Evolutionary conservation across 2,113 vertebrate species (phyloP), one percentile per base, ranked within the genome.

Genomic region (western clawed frog (Xenopus tropicalis)): DNA sequence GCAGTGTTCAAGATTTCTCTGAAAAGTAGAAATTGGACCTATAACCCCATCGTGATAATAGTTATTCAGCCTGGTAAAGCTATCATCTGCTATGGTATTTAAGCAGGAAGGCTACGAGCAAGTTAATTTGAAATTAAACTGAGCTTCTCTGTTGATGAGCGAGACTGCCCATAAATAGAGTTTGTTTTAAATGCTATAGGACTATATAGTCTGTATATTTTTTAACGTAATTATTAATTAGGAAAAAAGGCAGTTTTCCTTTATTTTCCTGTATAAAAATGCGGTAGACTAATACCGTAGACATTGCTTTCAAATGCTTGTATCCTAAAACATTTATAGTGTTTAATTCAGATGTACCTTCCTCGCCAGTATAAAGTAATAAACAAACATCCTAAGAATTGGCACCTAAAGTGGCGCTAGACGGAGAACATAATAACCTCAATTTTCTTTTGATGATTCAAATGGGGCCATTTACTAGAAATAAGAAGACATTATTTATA

Each of bases 401-500:
- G 72, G 72, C 66, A 75, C 67, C 72, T 61, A 75, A 69, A 75
- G 72, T 75, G 72, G 66, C 51, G 58, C 69, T 61, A 74, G 72
- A 74, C 67, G 54, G 75, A 71, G 63, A 61, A 74, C 72, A 77
- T 71, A 64, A 77, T 71, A 77, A 66, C 66, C 75, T 77, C 68
- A 66, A 61, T 77, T 77, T 77, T 70, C 62, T 77, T 69, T 64
- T 77, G 51, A 77, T 70, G 68, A 66, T 77, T 71, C 69, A 77
- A 77, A 71, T 71, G 61, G 52, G 54, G 51, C 69, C 63, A 71
- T 77, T 71, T 77, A 65, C 29, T 42, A 77, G 61, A 71, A 71
- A 77, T 77, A 77, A 77, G 67, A 69, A 70, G 68, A 71, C 69
- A 71, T 75, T 75, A 75, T 75, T 75, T 75, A 62, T 69, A 56